Evolutionary conservation across 2,113 vertebrate species (phyloP).

Genomic region (Otolemur garnettii): DNA sequence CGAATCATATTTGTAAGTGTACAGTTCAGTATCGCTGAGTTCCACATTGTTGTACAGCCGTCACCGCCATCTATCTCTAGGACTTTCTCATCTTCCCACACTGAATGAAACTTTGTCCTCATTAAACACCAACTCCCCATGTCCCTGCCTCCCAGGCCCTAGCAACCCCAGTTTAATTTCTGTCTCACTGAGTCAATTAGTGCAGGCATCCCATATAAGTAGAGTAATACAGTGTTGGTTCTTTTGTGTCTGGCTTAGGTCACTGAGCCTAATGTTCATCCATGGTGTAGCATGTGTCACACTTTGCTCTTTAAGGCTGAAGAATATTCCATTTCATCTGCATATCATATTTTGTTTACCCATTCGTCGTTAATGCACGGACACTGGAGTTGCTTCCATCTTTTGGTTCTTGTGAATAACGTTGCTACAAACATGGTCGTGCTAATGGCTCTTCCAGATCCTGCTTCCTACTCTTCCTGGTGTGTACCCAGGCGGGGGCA

Average conservation of each 20-base stretch:
- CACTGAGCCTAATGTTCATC: background rate
- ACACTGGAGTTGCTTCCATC: background rate
- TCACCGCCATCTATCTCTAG: background rate
- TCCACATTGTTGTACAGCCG: no score
- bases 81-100: background rate
- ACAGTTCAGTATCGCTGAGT: background rate
- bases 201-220: background rate
- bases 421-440: background rate
- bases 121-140: background rate
- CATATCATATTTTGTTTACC: background rate
- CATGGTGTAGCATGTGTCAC: background rate
- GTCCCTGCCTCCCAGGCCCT: rapidly evolving
- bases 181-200: background rate
- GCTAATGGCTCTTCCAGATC: background rate
- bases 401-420: background rate
- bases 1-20: background rate
- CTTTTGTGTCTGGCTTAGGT: background rate
- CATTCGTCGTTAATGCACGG: background rate
- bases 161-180: background rate
- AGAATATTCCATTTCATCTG: background rate
- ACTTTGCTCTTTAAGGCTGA: background rate
- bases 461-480: background rate
- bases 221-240: background rate
- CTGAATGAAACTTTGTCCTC: background rate
- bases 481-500: background rate